Conservation (phyloP, 30 jellyfish, hydroid and myxozoan species). For the Cassiopea xamachana region DNA sequence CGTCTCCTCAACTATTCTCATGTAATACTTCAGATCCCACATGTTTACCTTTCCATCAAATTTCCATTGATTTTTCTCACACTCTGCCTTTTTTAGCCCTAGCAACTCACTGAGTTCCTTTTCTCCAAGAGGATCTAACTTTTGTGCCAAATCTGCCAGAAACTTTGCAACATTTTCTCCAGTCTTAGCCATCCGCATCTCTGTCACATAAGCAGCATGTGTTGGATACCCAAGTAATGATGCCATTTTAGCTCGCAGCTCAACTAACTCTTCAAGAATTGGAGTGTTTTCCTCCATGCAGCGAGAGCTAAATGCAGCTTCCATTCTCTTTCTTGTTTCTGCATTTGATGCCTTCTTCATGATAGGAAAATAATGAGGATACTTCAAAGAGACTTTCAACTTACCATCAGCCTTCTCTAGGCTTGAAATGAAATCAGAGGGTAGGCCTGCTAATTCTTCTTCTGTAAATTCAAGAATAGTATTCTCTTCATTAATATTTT, state of each 20-base stretch:
- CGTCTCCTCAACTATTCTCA: constrained; percentile 82
- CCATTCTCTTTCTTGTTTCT: constrained; percentile 78
- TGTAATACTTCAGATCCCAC: constrained; percentile 92
- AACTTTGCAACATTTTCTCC: constrained; percentile 83
- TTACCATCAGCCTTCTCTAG: constrained; percentile 83
- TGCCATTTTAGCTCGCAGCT: constrained; percentile 80
- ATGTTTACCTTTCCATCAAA: constrained; percentile 79
- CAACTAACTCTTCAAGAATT: constrained; percentile 84
- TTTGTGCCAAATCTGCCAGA: constrained; percentile 73
- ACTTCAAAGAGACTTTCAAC: constrained; percentile 78
- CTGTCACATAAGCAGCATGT: constrained; percentile 92
- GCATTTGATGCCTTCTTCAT: constrained; percentile 85
- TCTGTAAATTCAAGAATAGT: constrained; percentile 76
- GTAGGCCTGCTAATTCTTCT: constrained; percentile 84
- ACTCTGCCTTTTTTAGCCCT: constrained; percentile 78
- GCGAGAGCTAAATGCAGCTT: constrained; percentile 81
- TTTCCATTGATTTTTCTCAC: constrained; percentile 68
- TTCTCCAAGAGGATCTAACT: constrained; percentile 75
- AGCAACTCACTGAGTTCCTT: constrained; percentile 73
- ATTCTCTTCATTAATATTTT: constrained; percentile 87
- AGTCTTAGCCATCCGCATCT: constrained; percentile 95
- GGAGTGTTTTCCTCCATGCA: constrained; percentile 90
- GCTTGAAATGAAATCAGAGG: constrained; percentile 78
- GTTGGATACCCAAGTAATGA: constrained; percentile 81
- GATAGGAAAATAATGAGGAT: constrained; percentile 91